phyloP scores from a whole-genome alignment of 1,140 invertebrate genomes.

The Papilio polyxenes region DNA sequence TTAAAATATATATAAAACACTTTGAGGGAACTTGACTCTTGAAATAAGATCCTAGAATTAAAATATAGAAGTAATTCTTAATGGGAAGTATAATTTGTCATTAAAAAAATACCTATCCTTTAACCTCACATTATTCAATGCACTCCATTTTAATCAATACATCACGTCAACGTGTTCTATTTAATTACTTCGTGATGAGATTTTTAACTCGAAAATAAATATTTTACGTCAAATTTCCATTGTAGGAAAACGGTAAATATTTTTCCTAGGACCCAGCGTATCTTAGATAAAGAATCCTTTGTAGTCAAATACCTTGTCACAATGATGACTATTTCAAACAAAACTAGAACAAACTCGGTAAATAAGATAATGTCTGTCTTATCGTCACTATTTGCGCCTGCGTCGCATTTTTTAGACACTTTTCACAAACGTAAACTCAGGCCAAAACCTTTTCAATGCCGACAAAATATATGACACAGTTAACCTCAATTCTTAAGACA shows the following conservation, averaged over 20 bases:
- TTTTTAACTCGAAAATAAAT: background rate
- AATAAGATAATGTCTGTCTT: slow-evolving; percentile 70
- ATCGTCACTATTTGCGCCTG: slow-evolving; percentile 71
- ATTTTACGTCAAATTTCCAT: background rate
- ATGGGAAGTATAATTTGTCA: too few relatives aligned
- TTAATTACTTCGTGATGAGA: background rate
- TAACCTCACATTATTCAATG: background rate
- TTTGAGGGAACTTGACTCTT: too few relatives aligned
- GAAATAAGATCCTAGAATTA: too few relatives aligned
- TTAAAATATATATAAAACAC: too few relatives aligned
- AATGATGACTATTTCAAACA: slow-evolving; percentile 59
- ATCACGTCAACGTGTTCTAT: background rate
- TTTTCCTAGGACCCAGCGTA: background rate
- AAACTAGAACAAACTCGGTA: slow-evolving; percentile 67
- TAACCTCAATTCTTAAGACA: slow-evolving; percentile 29
- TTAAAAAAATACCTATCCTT: background rate
- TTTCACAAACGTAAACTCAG: slow-evolving; percentile 34
- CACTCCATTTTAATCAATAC: background rate
- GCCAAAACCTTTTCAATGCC: slow-evolving; percentile 2
- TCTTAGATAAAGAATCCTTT: slow-evolving; percentile 22
- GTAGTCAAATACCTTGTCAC: slow-evolving; percentile 56
- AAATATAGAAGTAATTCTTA: too few relatives aligned
- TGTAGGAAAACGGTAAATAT: background rate
- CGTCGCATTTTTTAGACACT: slow-evolving; percentile 63
- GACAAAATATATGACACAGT: slow-evolving; percentile 11